phyloP scores from a whole-genome alignment of 35 echinoderm and acorn worm species.

The Apostichopus parvimensis region DNA sequence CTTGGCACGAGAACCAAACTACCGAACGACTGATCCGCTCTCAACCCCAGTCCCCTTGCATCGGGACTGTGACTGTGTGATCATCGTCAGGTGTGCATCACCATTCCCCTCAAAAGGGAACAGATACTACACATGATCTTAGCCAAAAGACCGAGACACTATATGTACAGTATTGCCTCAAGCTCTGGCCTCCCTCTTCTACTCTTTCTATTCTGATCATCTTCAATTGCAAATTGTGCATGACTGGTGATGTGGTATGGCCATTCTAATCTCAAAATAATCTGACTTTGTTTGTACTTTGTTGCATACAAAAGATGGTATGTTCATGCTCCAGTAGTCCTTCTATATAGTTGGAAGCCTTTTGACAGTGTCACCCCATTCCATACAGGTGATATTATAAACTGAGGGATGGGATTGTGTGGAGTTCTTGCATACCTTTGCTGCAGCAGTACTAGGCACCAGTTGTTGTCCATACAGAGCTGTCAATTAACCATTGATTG shows the following conservation, averaged over 20 bases:
- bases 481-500: slow-evolving; percentile 20
- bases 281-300: not conserved
- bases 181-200: too few relatives aligned
- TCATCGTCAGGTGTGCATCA: too few relatives aligned
- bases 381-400: not conserved
- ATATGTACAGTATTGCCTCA: too few relatives aligned
- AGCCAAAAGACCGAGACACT: too few relatives aligned
- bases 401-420: too few relatives aligned
- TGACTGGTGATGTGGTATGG: slow-evolving; percentile 3
- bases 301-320: slow-evolving; percentile 26
- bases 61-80: too few relatives aligned
- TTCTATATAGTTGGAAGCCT: not conserved
- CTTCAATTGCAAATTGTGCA: not conserved
- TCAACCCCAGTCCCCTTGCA: too few relatives aligned
- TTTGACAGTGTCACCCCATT: slow-evolving; percentile 13
- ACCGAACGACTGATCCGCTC: too few relatives aligned
- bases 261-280: not conserved
- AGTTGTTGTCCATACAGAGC: not conserved
- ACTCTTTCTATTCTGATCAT: too few relatives aligned
- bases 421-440: slow-evolving; percentile 18
- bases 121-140: too few relatives aligned
- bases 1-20: too few relatives aligned
- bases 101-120: too few relatives aligned
- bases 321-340: slow-evolving; percentile 28
- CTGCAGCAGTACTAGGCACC: not conserved